phyloP scores from a whole-genome alignment of 2,888 invertebrate species.

The Drosophila infuscata region DNA sequence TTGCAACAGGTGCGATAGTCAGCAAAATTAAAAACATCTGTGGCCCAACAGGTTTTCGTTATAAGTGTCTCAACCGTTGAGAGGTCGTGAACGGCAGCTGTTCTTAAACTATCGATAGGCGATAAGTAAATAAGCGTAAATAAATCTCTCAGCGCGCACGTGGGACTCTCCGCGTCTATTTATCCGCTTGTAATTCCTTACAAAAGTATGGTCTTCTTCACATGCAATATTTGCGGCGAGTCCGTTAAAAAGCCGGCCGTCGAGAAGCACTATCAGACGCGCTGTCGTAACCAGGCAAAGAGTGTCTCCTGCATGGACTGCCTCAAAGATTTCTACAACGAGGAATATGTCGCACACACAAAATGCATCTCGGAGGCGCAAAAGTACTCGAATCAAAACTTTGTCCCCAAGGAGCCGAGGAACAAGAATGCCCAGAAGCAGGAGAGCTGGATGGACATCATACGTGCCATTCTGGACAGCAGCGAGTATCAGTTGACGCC shows the following conservation, averaged over 20 bases:
- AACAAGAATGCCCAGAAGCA: slow-evolving; percentile 96
- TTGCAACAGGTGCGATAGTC: not conserved
- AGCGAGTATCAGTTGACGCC: slow-evolving; percentile 82
- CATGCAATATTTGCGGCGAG: slow-evolving; percentile 96
- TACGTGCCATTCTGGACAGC: slow-evolving; percentile 81
- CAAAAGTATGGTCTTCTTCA: slow-evolving; percentile 94
- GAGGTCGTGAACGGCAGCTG: not conserved
- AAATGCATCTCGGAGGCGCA: slow-evolving; percentile 95
- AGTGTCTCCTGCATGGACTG: slow-evolving; percentile 97
- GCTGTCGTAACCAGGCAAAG: slow-evolving; percentile 89
- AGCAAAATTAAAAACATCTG: not conserved
- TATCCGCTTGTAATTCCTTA: not conserved
- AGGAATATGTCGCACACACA: slow-evolving; percentile 91
- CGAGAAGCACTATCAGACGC: slow-evolving; percentile 92
- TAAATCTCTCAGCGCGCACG: slow-evolving; percentile 43
- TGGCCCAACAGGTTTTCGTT: not conserved
- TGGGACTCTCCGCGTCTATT: slow-evolving; percentile 26
- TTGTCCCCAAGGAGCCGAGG: slow-evolving; percentile 88
- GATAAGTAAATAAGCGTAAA: slow-evolving; percentile 19
- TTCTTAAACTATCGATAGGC: slow-evolving; percentile 27
- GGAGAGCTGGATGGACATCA: slow-evolving; percentile 89
- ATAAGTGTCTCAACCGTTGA: slow-evolving; percentile 9
- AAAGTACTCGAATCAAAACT: slow-evolving; percentile 93
- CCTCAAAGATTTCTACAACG: slow-evolving; percentile 93
- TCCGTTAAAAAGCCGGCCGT: slow-evolving; percentile 96